Percentiles rank a stretch among this genome's conserved stretches.
These are phyloP conservation scores for Himalopsyche anomala DNA, from an alignment of 2,888 invertebrate genomes.

Conservation along the genomic window DNA sequence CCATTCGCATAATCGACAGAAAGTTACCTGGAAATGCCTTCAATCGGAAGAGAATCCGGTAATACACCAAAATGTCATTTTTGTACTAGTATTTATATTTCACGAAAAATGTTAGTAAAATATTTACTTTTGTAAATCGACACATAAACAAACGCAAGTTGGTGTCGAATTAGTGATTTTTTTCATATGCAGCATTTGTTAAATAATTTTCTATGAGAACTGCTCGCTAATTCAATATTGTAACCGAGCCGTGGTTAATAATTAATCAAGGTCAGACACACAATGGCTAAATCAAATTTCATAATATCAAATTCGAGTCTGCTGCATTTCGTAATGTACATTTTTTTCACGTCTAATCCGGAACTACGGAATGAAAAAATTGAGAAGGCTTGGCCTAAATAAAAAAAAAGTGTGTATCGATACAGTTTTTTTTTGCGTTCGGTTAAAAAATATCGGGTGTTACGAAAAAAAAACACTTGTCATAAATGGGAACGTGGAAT, in stretches of 20 bases:
- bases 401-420: not conserved
- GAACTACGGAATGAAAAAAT: not conserved
- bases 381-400: conserved; percentile 17
- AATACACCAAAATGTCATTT: not conserved
- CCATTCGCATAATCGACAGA: not conserved
- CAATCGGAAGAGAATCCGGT: not conserved
- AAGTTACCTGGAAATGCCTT: not conserved
- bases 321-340: not conserved
- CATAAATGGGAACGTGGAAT: too few relatives aligned
- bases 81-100: not conserved
- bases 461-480: too few relatives aligned
- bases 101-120: not conserved
- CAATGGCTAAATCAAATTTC: not conserved
- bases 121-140: not conserved
- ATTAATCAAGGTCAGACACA: not conserved
- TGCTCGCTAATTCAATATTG: too few relatives aligned
- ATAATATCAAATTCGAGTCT: not conserved
- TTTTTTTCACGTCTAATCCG: not conserved
- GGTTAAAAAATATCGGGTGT: too few relatives aligned
- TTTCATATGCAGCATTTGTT: not conserved
- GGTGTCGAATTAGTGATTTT: not conserved
- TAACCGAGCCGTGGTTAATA: too few relatives aligned
- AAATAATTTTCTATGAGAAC: too few relatives aligned
- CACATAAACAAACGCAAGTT: not conserved
- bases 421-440: not conserved